phyloP scores from a whole-genome alignment of 2,797 vertebrate genomes.

The Hoplostethus mediterraneus region DNA sequence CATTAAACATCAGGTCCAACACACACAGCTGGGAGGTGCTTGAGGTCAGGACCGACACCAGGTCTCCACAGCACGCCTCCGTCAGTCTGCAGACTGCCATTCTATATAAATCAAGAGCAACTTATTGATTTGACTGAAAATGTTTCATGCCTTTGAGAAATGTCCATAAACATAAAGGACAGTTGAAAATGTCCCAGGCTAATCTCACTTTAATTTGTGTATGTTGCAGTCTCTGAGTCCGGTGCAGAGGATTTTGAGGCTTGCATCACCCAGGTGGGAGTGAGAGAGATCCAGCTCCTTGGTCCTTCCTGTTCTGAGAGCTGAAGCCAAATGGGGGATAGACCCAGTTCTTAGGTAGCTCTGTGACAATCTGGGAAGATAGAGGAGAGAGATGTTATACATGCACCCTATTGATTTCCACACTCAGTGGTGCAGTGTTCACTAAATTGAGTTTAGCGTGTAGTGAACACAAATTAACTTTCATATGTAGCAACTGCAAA shows the following conservation, averaged over 20 bases:
- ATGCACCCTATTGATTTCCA: neutral
- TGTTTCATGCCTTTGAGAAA: neutral
- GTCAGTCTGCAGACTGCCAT: conserved; percentile 80
- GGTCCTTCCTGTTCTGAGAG: conserved; percentile 64
- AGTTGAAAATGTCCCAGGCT: neutral
- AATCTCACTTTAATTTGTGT: conserved; percentile 67
- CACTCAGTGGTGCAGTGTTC: neutral
- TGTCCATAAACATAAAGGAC: neutral
- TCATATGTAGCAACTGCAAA: neutral
- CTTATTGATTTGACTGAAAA: neutral
- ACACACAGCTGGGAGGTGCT: conserved; percentile 75
- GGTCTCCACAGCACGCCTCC: conserved; percentile 76
- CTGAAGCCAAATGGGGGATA: conserved; percentile 68
- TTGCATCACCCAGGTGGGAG: conserved; percentile 52
- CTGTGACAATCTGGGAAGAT: conserved; percentile 59
- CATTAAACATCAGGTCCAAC: conserved; percentile 82
- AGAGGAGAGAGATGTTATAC: neutral
- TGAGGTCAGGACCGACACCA: conserved; percentile 77
- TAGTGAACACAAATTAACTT: neutral
- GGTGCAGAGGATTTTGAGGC: conserved; percentile 60
- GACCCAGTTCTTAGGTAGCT: conserved; percentile 55
- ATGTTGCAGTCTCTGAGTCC: conserved; percentile 69
- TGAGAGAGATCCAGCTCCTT: conserved; percentile 64
- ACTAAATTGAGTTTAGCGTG: neutral
- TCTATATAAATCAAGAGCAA: conserved; percentile 36